A percentile compares a stretch with the other conserved stretches of the same genome.
Evolutionary conservation across 2,113 vertebrate species (phyloP).

Genomic region (Actenoides hombroni): DNA sequence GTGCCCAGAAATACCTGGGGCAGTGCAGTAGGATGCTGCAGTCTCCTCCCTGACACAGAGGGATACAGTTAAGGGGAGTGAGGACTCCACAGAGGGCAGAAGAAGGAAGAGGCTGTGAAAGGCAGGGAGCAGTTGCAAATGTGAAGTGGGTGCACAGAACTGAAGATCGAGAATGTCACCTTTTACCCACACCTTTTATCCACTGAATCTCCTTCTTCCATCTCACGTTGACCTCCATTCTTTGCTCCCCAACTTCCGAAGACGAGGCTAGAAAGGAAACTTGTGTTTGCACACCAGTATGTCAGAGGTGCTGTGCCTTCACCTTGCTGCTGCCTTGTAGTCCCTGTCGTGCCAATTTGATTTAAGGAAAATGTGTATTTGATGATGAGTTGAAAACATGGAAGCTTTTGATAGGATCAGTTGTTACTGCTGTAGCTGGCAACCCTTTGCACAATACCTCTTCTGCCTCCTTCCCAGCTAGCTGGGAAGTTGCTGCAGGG

Average conservation of each 20-base stretch:
- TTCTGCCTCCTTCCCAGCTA: neutral
- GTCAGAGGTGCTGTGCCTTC: neutral
- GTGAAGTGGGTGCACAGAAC: neutral
- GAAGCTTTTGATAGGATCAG: neutral
- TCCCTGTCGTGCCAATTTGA: neutral
- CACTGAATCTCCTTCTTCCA: neutral
- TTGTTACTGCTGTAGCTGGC: accelerated
- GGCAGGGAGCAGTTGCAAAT: neutral
- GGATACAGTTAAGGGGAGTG: neutral
- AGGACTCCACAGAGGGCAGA: neutral
- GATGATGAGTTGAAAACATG: neutral
- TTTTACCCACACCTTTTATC: neutral
- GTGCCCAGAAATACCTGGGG: neutral
- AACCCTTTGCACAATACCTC: neutral
- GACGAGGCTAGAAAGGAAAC: neutral
- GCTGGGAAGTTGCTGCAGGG: neutral
- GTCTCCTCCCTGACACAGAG: neutral
- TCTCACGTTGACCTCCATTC: neutral
- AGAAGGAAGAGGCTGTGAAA: neutral
- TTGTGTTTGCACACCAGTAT: neutral
- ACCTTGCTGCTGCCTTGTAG: neutral
- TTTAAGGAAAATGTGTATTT: neutral
- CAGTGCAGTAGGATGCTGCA: neutral
- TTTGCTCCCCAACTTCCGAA: neutral
- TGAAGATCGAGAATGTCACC: neutral